These are phyloP conservation scores for Horisme vitalbata DNA, from an alignment of 2,888 invertebrate species.

Conservation along the genomic window DNA sequence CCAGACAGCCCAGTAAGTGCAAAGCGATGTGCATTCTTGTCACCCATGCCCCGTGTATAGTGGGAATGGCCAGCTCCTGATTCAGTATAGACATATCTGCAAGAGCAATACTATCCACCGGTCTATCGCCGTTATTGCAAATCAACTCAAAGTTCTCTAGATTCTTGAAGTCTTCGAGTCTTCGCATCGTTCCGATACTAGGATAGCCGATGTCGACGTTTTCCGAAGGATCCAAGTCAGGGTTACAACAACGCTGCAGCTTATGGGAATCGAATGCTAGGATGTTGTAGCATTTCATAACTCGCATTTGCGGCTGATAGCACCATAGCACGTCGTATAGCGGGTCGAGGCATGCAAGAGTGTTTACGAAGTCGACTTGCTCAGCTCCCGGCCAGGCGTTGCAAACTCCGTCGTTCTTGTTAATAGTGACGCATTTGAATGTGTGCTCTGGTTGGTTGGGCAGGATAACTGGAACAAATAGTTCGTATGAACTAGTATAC, in stretches of 20 bases:
- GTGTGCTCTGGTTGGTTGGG: constrained; percentile 91
- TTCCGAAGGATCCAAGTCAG: constrained; percentile 55
- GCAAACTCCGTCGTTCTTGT: constrained; percentile 94
- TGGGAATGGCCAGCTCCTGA: constrained; percentile 92
- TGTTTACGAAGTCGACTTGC: constrained; percentile 92
- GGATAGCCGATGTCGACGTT: constrained; percentile 40
- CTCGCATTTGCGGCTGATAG: constrained; percentile 86
- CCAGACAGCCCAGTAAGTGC: constrained; percentile 94
- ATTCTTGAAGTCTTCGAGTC: constrained; percentile 70
- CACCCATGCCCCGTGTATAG: constrained; percentile 85
- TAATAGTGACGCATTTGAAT: constrained; percentile 95
- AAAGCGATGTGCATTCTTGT: constrained; percentile 95
- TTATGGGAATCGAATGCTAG: constrained; percentile 88
- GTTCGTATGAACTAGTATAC: too few relatives aligned
- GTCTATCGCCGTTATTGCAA: constrained; percentile 51
- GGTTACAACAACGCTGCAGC: constrained; percentile 65
- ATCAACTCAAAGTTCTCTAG: constrained; percentile 62
- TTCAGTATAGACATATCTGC: constrained; percentile 86
- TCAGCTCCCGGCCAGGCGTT: constrained; percentile 91
- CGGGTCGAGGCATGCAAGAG: constrained; percentile 93
- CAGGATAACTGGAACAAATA: constrained; percentile 85
- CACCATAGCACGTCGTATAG: constrained; percentile 97
- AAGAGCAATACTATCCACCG: constrained; percentile 56
- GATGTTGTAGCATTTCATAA: constrained; percentile 91
- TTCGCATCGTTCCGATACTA: constrained; percentile 66